Evolutionary conservation across 92 coral and sea anemone species (phyloP).

Genomic region (Chrysogorgia sp.): DNA sequence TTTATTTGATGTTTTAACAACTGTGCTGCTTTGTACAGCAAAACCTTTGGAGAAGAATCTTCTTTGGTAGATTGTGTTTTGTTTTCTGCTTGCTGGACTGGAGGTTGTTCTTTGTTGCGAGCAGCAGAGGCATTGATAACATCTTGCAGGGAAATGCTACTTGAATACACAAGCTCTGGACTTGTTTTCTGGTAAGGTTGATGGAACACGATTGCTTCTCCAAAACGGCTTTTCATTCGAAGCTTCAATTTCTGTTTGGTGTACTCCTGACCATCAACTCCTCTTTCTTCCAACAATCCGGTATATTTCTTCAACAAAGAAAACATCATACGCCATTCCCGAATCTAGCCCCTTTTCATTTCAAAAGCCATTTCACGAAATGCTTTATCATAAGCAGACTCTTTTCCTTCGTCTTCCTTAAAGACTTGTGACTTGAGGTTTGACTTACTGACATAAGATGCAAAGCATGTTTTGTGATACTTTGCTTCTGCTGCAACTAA

Average conservation of each 20-base stretch:
- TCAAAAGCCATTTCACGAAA: constrained; percentile 47
- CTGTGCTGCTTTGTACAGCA: too few species aligned
- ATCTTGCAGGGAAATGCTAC: background rate
- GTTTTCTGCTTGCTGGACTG: too few species aligned
- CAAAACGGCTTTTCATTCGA: constrained; percentile 44
- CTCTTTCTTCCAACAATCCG: constrained; percentile 23
- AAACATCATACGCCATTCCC: constrained; percentile 60
- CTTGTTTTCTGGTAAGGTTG: constrained; percentile 10
- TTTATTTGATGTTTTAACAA: too few species aligned
- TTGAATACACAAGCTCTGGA: background rate
- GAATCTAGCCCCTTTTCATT: constrained; percentile 18
- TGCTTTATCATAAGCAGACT: constrained; percentile 52
- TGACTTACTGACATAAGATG: constrained; percentile 38
- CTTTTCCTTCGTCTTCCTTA: constrained; percentile 17
- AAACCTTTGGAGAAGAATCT: too few species aligned
- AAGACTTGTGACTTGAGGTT: constrained; percentile 18
- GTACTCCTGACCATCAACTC: constrained; percentile 51
- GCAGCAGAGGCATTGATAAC: background rate
- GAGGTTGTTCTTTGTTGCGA: too few species aligned
- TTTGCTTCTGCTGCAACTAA: constrained; percentile 34
- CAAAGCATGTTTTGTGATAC: constrained; percentile 44
- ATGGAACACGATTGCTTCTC: constrained; percentile 47
- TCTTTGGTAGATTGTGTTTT: too few species aligned
- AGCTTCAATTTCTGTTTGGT: constrained; percentile 50
- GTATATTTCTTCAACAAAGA: constrained; percentile 39